Evolutionary conservation across 2,797 vertebrate species (phyloP).

Genomic region (Crenichthys baileyi): DNA sequence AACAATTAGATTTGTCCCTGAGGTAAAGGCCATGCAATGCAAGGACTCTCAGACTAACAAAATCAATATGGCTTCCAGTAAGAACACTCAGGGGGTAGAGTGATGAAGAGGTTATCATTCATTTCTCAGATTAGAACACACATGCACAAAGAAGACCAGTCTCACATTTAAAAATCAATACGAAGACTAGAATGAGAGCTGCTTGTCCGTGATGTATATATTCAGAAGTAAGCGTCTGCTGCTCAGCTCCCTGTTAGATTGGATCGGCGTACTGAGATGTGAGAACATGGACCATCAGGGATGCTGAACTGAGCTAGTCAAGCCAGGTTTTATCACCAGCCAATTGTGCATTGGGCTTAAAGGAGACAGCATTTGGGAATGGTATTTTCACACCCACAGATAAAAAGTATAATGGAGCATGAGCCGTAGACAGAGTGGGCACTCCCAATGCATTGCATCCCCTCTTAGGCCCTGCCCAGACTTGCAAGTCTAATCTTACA

Average conservation of each 20-base stretch:
- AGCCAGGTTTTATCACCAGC: slow-evolving; percentile 66
- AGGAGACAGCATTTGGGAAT: slow-evolving; percentile 76
- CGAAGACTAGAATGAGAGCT: slow-evolving; percentile 51
- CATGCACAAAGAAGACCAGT: slow-evolving; percentile 65
- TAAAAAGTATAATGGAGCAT: slow-evolving; percentile 78
- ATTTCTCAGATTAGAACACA: slow-evolving; percentile 80
- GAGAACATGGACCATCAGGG: slow-evolving; percentile 64
- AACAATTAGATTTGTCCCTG: slow-evolving; percentile 89
- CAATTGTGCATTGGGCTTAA: slow-evolving; percentile 72
- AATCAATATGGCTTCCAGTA: slow-evolving; percentile 87
- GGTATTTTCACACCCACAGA: slow-evolving; percentile 72
- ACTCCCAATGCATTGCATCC: slow-evolving; percentile 72
- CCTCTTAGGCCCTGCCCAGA: slow-evolving; percentile 81
- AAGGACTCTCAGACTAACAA: slow-evolving; percentile 83
- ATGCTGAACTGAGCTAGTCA: slow-evolving; percentile 59
- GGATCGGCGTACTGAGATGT: slow-evolving; percentile 52
- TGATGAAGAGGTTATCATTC: slow-evolving; percentile 85
- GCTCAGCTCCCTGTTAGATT: slow-evolving; percentile 50
- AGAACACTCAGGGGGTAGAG: slow-evolving; percentile 79
- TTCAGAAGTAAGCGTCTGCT: slow-evolving; percentile 57
- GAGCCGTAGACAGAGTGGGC: slow-evolving; percentile 75
- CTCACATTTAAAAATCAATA: slow-evolving; percentile 74
- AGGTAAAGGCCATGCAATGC: slow-evolving; percentile 84
- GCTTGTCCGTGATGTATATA: slow-evolving; percentile 50
- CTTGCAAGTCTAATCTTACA: slow-evolving; percentile 80